Evolutionary conservation across 2,888 invertebrate genomes (phyloP).

Genomic region (Melolontha melolontha): DNA sequence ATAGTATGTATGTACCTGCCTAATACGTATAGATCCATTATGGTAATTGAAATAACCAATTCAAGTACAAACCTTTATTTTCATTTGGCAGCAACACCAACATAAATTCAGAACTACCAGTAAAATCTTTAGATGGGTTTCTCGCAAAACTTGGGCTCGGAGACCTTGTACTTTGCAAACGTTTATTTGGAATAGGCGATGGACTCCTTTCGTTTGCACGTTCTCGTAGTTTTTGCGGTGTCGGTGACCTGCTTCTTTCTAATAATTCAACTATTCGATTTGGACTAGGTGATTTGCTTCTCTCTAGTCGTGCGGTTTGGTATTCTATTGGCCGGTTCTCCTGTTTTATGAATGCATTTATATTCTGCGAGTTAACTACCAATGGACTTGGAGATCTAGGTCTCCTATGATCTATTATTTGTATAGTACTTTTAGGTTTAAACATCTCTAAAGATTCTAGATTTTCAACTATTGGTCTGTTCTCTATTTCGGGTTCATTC

Average conservation of each 20-base stretch:
- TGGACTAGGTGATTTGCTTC: constrained; percentile 44
- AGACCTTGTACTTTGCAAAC: constrained; percentile 41
- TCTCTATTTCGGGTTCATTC: constrained; percentile 42
- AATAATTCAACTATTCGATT: constrained; percentile 35
- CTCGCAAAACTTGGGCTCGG: constrained; percentile 49
- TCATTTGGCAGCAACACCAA: constrained; percentile 72
- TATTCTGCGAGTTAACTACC: constrained; percentile 43
- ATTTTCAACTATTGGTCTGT: constrained; percentile 15
- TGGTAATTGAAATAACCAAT: not conserved
- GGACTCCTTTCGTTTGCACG: constrained; percentile 3
- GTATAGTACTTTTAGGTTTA: constrained; percentile 44
- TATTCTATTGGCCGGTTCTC: not conserved
- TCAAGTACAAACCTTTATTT: constrained; percentile 56
- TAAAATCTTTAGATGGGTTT: constrained; percentile 62
- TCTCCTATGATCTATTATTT: constrained; percentile 38
- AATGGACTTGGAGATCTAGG: constrained; percentile 43
- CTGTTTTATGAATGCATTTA: not conserved
- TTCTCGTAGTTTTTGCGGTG: constrained; percentile 47
- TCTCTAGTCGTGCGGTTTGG: constrained; percentile 9
- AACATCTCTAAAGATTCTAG: not conserved
- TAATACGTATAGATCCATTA: no score
- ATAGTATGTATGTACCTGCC: no score
- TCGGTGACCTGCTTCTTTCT: constrained; percentile 49
- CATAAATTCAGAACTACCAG: constrained; percentile 85
- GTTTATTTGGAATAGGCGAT: constrained; percentile 25